Percentiles rank a stretch among this genome's conserved stretches.
phyloP scores from a whole-genome alignment of 2,888 invertebrate genomes.

The Hemistola chrysoprasaria region DNA sequence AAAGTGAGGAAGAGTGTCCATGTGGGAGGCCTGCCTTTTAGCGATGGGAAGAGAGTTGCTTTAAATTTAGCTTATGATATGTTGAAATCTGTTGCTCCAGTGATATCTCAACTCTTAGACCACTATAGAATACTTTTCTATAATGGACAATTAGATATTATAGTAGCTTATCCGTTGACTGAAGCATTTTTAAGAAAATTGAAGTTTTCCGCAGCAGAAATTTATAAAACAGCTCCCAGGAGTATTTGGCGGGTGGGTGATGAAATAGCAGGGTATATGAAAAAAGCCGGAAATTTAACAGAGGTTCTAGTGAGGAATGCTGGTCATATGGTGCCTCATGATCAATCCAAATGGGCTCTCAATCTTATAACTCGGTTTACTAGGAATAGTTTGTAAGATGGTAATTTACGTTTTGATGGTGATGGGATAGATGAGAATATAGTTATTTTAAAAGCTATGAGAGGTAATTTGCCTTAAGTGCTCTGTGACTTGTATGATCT shows the following conservation, averaged over 20 bases:
- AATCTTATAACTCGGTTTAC: constrained; percentile 82
- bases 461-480: no score
- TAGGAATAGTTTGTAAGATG: constrained; percentile 36
- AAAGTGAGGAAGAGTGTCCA: constrained; percentile 80
- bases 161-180: constrained; percentile 82
- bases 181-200: constrained; percentile 86
- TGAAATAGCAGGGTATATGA: constrained; percentile 88
- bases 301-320: constrained; percentile 89
- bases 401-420: no score
- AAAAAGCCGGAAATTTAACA: constrained; percentile 85
- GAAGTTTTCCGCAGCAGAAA: constrained; percentile 83
- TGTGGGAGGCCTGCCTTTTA: constrained; percentile 82
- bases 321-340: constrained; percentile 87
- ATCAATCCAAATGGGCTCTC: constrained; percentile 82
- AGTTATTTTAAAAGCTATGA: no score
- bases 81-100: constrained; percentile 80
- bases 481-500: no score
- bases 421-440: no score
- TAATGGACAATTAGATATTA: constrained; percentile 86
- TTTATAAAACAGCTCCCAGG: constrained; percentile 84
- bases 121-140: constrained; percentile 83
- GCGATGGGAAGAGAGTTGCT: constrained; percentile 72
- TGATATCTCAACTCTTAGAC: constrained; percentile 65
- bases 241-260: constrained; percentile 85
- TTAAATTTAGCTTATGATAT: constrained; percentile 77